A percentile compares a stretch with the other conserved stretches of the same genome.
Evolutionary conservation across 92 coral and sea anemone species (phyloP).

Genomic region (Epizoanthus rinbou): DNA sequence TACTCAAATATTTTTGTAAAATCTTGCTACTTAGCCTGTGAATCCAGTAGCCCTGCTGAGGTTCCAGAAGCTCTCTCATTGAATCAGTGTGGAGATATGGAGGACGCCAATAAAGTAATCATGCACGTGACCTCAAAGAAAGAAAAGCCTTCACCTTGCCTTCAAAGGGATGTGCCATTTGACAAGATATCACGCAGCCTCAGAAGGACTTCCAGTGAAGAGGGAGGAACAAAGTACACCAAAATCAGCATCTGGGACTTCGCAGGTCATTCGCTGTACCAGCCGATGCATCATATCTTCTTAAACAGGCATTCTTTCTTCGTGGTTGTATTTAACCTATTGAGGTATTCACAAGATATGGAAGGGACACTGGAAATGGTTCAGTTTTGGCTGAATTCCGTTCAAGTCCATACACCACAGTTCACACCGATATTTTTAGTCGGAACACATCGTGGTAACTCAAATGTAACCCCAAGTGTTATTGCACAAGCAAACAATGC

Average conservation of each 20-base stretch:
- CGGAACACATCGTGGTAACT: constrained; percentile 54
- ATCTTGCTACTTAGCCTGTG: too few relatives aligned
- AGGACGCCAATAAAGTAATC: too few relatives aligned
- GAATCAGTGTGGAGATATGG: too few relatives aligned
- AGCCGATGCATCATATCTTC: constrained; percentile 77
- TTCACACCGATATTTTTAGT: constrained; percentile 66
- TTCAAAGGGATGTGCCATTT: constrained; percentile 49
- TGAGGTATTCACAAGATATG: constrained; percentile 7
- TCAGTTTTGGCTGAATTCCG: constrained; percentile 75
- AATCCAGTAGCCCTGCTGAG: too few relatives aligned
- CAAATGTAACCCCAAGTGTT: constrained; percentile 35
- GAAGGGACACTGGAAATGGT: constrained; percentile 11
- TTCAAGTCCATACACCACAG: constrained; percentile 67
- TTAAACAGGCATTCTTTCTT: constrained; percentile 66
- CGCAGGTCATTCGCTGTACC: constrained; percentile 75
- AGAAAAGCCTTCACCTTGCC: constrained; percentile 1
- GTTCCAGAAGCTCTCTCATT: too few relatives aligned
- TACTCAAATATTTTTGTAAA: too few relatives aligned
- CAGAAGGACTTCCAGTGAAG: constrained; percentile 14
- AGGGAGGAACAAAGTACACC: constrained; percentile 3
- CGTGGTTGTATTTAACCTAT: constrained; percentile 58
- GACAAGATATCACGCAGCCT: constrained; percentile 43
- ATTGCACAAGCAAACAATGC: constrained; percentile 28
- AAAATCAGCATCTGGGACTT: constrained; percentile 75
- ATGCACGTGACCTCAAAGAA: not conserved